A percentile compares a stretch with the other conserved stretches of the same genome.
phyloP scores from a whole-genome alignment of 2,113 vertebrate species.

The Rhinichthys klamathensis region DNA sequence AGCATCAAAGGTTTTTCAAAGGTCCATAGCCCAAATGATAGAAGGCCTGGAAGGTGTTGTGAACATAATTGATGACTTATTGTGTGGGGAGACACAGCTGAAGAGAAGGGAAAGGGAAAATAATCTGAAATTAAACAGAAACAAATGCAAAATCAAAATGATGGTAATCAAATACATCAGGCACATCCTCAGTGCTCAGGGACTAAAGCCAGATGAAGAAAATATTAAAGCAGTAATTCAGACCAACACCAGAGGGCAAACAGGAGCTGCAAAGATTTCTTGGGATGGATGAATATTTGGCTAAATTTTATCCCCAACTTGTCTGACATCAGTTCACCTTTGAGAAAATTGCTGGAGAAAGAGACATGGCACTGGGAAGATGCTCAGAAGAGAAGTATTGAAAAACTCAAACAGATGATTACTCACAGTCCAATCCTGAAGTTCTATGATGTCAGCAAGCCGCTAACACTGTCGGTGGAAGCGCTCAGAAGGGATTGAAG shows the following conservation, averaged over 20 bases:
- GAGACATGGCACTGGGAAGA: slow-evolving; percentile 28
- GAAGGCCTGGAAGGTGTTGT: slow-evolving; percentile 39
- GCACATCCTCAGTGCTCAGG: no score
- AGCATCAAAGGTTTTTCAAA: slow-evolving; percentile 33
- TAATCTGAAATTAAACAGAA: no score
- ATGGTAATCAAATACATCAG: no score
- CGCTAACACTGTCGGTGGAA: slow-evolving; percentile 14
- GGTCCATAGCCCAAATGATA: slow-evolving; percentile 29
- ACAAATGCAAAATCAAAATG: no score
- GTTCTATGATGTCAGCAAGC: slow-evolving; percentile 11
- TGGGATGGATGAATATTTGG: slow-evolving; percentile 21
- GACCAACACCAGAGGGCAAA: no score
- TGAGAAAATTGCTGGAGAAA: background rate
- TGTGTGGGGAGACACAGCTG: background rate
- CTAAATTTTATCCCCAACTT: slow-evolving; percentile 25
- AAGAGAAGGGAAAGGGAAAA: no score
- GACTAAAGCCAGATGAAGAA: no score
- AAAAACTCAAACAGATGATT: background rate
- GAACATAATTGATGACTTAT: slow-evolving; percentile 19
- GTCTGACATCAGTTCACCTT: no score
- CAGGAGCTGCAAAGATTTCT: slow-evolving; percentile 1
- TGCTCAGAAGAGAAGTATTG: background rate
- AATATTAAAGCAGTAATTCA: no score
- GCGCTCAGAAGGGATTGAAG: background rate
- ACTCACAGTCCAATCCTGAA: slow-evolving; percentile 21